Evolutionary conservation across 2,888 invertebrate genomes (phyloP).

Genomic region (Ophion ellenae): DNA sequence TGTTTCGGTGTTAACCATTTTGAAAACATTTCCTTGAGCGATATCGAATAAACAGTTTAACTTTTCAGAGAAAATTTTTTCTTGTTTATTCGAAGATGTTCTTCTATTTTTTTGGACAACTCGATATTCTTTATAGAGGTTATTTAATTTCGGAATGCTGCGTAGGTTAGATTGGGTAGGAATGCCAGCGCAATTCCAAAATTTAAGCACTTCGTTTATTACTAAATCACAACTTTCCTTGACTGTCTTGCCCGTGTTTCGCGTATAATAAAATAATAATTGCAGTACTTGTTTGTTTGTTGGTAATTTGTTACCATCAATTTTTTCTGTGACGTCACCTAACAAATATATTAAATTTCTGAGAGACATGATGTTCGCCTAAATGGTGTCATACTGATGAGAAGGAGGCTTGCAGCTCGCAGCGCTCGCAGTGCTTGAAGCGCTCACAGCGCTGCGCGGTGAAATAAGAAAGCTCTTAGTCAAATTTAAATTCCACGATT

Average conservation of each 20-base stretch:
- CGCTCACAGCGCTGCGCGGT: not conserved
- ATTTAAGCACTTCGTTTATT: not conserved
- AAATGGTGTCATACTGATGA: not conserved
- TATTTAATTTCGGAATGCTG: not conserved
- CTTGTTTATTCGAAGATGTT: not conserved
- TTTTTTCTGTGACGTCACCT: not conserved
- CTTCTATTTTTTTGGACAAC: not conserved
- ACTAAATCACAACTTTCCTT: not conserved
- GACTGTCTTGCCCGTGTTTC: constrained; percentile 1
- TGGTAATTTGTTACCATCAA: constrained; percentile 2
- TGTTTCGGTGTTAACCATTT: too few relatives aligned
- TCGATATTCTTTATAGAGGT: not conserved
- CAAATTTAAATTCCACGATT: not conserved
- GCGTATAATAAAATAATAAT: constrained; percentile 7
- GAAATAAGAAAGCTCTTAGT: not conserved
- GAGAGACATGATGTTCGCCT: not conserved
- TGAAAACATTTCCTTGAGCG: too few relatives aligned
- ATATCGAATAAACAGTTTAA: too few relatives aligned
- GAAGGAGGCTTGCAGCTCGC: not conserved
- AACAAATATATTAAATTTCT: not conserved
- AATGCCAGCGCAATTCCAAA: not conserved
- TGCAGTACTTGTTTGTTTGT: not conserved
- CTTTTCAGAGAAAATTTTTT: too few relatives aligned
- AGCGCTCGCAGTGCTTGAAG: not conserved
- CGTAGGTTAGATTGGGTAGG: not conserved